Base-by-base conservation (phyloP, 2,113 vertebrate species). In the Haplochromis burtoni region DNA sequence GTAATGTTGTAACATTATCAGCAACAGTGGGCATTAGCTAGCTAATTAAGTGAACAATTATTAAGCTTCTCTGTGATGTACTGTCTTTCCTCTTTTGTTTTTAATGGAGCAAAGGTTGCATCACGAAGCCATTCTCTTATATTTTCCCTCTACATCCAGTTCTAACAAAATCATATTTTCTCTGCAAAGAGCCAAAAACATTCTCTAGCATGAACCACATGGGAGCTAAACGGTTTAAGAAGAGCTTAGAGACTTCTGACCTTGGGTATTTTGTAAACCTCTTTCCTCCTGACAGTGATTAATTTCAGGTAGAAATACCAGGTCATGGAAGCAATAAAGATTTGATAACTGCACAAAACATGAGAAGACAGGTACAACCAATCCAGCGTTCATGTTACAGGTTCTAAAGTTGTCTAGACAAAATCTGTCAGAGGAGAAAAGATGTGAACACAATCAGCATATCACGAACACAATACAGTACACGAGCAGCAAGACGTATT, bases 241-340 rank as follows among this genome's bases (percentile, higher is more conserved):
- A 63, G 17, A 88, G 61, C 82, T 85, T 57, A 5, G 21, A 71
- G 49, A 86, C 85, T 83, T 87, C 55, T 91, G 80, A 89, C 89
- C 88, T 85, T 92, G 59, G 26, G 42, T 88, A 61, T 87, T 89
- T 86, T 90, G 49, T 61, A 86, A 87, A 84, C 54, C 26, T 79
- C 31, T 88, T 80, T 81, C 11, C 33, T 63, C 35, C 17, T 86
- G 89, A 93, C 90, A 92, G 87, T 91, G 89, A 94, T 90, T 93
- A 81, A 94, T 94, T 76, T 53, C 55, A 83, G 89, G 88, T 82
- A 61, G 40, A 90, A 84, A 84, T 63, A 86, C 31, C 57, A 59
- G 89, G 87, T 91, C 84, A 82, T 3, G 4, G 71, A 89, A 73
- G 89, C 66, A 89, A 88, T 87, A 83, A 90, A 92, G 84, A 90